A percentile compares a stretch with the other conserved stretches of the same genome.
phyloP scores from a whole-genome alignment of 2,888 invertebrate genomes.

The Protodeltote pygarga region DNA sequence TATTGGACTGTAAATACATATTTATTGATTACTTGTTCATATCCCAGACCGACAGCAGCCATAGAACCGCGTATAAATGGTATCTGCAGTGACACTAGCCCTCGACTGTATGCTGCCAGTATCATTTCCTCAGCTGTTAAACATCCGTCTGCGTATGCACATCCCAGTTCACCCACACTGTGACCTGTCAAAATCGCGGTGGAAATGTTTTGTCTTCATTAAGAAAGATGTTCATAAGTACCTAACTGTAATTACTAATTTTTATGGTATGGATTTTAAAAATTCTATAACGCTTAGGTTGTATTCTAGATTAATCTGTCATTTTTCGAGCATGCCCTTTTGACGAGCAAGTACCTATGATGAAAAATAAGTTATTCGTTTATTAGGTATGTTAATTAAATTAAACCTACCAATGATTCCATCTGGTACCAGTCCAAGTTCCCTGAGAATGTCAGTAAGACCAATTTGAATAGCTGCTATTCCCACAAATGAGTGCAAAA shows the following conservation, averaged over 20 bases:
- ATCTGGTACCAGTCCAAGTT: slow-evolving; percentile 89
- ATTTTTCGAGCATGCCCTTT: too few species aligned
- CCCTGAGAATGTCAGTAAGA: slow-evolving; percentile 73
- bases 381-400: too few species aligned
- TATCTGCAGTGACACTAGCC: slow-evolving; percentile 88
- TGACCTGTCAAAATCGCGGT: too few species aligned
- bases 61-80: slow-evolving; percentile 90
- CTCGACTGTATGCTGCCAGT: slow-evolving; percentile 92
- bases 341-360: not conserved
- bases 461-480: slow-evolving; percentile 89
- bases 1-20: not conserved
- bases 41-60: slow-evolving; percentile 92
- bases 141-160: slow-evolving; percentile 96
- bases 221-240: too few species aligned
- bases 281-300: too few species aligned
- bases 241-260: not conserved
- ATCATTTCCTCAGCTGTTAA: slow-evolving; percentile 93
- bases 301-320: not conserved
- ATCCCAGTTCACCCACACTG: slow-evolving; percentile 94
- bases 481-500: slow-evolving; percentile 75
- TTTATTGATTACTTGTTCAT: slow-evolving; percentile 67
- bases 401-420: slow-evolving; percentile 92
- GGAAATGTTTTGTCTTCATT: too few species aligned
- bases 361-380: too few species aligned
- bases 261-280: not conserved